phyloP scores from a whole-genome alignment of 2,888 invertebrate species.

The Ptychoptera contaminata region DNA sequence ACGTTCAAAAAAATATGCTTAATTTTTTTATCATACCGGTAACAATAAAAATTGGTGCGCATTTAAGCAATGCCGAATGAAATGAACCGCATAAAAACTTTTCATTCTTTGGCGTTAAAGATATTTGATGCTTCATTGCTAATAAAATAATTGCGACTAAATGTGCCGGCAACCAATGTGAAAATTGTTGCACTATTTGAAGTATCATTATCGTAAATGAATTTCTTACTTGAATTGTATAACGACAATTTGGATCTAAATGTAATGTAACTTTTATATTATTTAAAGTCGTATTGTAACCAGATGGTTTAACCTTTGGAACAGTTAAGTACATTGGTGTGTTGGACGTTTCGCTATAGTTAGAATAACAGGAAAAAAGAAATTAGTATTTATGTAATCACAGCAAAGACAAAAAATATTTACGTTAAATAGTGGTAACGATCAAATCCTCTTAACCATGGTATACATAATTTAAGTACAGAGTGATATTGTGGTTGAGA shows the following conservation, averaged over 20 bases:
- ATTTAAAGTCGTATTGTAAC: conserved; percentile 25
- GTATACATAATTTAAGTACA: conserved; percentile 42
- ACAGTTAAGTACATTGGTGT: conserved; percentile 42
- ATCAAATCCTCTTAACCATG: conserved; percentile 49
- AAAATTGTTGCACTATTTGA: conserved; percentile 49
- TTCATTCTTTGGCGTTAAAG: conserved; percentile 21
- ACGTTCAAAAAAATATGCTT: background rate
- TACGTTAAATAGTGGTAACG: conserved; percentile 43
- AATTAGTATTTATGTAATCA: background rate
- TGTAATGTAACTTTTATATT: conserved; percentile 41
- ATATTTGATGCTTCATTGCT: conserved; percentile 38
- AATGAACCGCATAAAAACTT: conserved; percentile 33
- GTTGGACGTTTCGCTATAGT: conserved; percentile 17
- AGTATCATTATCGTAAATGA: conserved; percentile 42
- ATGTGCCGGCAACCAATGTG: conserved; percentile 47
- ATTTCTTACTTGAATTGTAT: conserved; percentile 44
- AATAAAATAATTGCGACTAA: conserved; percentile 46
- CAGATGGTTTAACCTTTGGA: conserved; percentile 36
- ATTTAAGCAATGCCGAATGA: conserved; percentile 41
- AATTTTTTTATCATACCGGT: conserved; percentile 16
- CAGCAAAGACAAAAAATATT: conserved; percentile 16
- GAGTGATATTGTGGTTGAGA: conserved; percentile 37
- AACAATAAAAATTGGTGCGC: conserved; percentile 31
- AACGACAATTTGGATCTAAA: conserved; percentile 57
- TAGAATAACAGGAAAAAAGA: background rate